phyloP scores from a whole-genome alignment of 2,113 vertebrate species.

The Gobio gobio region DNA sequence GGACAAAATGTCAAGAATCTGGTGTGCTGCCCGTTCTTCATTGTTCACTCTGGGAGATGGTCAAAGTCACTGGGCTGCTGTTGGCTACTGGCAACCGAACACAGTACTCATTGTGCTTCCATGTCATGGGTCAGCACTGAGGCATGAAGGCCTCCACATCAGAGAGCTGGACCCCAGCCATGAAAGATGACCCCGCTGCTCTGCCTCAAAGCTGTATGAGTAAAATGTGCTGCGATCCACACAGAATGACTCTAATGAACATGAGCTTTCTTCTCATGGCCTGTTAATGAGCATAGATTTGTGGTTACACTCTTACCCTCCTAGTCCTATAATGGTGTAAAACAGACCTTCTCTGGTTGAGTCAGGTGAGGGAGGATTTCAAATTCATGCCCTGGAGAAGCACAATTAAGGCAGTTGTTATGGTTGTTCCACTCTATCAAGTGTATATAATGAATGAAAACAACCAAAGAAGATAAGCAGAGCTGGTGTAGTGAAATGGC shows the following conservation, averaged over 20 bases:
- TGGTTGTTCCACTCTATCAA: slow-evolving; percentile 13
- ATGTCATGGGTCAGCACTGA: slow-evolving; percentile 66
- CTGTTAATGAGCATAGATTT: slow-evolving; percentile 20
- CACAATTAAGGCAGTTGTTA: slow-evolving; percentile 15
- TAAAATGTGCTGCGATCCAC: slow-evolving; percentile 32
- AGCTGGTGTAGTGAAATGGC: not conserved
- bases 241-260: slow-evolving; percentile 15
- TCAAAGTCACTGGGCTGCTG: slow-evolving; percentile 31
- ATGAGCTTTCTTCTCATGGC: slow-evolving; percentile 13
- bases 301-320: not conserved
- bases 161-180: slow-evolving; percentile 34
- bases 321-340: not conserved
- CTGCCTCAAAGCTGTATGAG: slow-evolving; percentile 38
- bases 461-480: slow-evolving; percentile 13
- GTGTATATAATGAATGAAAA: slow-evolving; percentile 28
- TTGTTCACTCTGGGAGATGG: slow-evolving; percentile 19
- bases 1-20: slow-evolving; percentile 46
- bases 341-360: slow-evolving; percentile 5
- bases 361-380: slow-evolving; percentile 12
- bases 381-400: slow-evolving; percentile 4
- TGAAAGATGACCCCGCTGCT: slow-evolving; percentile 19
- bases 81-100: slow-evolving; percentile 53
- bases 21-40: slow-evolving; percentile 16
- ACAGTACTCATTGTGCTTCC: slow-evolving; percentile 53
- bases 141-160: slow-evolving; percentile 63